A percentile compares a stretch with the other conserved stretches of the same genome.
phyloP scores from a whole-genome alignment of 2,113 vertebrate genomes.

The Telmatochromis brachygnathus region DNA sequence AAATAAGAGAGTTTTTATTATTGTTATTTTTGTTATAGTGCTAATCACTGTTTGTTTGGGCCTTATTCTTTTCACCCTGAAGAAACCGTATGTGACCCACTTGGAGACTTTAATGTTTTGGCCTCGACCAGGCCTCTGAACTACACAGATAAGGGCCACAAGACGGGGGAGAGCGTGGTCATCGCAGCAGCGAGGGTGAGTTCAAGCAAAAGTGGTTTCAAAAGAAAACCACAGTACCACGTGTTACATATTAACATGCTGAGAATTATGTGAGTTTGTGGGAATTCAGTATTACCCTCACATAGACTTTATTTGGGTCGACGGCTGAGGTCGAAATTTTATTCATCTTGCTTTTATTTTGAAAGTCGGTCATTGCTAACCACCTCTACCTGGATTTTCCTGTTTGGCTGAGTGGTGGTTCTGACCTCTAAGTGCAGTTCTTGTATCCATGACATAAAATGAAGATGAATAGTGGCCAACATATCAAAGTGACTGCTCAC shows the following conservation, averaged over 20 bases:
- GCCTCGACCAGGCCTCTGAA: slow-evolving; percentile 79
- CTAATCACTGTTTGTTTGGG: neutral
- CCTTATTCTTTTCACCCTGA: neutral
- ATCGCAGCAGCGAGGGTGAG: slow-evolving; percentile 82
- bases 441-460: neutral
- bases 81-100: slow-evolving; percentile 86
- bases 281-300: neutral
- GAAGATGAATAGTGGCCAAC: neutral
- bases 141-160: slow-evolving; percentile 68
- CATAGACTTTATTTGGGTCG: neutral
- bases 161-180: slow-evolving; percentile 68
- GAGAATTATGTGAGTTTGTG: no score
- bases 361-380: neutral
- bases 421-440: neutral
- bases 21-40: neutral
- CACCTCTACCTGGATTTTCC: neutral
- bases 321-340: neutral
- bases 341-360: neutral
- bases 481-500: neutral
- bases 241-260: neutral
- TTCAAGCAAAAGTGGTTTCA: neutral
- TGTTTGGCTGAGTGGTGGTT: neutral
- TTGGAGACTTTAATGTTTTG: slow-evolving; percentile 85
- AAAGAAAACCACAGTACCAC: neutral
- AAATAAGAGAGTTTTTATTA: neutral